Evolutionary conservation across 2,797 vertebrate genomes (phyloP).

Genomic region (Betta splendens): DNA sequence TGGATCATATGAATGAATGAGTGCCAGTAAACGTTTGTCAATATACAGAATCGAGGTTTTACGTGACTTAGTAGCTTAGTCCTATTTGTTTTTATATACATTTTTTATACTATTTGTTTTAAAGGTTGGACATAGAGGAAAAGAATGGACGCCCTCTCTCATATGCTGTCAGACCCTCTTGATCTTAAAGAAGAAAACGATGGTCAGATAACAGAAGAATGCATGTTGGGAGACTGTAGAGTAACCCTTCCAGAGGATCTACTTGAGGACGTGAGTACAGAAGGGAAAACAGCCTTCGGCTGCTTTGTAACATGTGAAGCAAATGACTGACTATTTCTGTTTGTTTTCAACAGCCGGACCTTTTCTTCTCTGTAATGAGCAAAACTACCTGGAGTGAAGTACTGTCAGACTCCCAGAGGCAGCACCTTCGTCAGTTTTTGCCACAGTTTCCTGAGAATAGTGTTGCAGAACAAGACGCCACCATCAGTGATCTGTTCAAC

Average conservation of each 20-base stretch:
- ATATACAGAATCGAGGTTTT: not conserved
- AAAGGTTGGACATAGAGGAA: conserved; percentile 5
- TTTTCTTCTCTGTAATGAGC: conserved; percentile 95
- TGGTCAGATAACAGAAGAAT: conserved; percentile 91
- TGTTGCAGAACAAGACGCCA: conserved; percentile 83
- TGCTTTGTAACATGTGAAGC: not conserved
- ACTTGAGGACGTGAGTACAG: conserved; percentile 90
- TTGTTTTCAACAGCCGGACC: conserved; percentile 85
- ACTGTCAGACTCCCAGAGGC: conserved; percentile 87
- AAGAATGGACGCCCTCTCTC: conserved; percentile 91
- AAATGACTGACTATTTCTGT: not conserved
- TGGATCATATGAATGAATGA: no score
- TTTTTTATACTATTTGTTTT: no score
- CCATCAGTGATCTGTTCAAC: conserved; percentile 85
- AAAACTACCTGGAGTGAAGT: conserved; percentile 92
- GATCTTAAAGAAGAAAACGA: conserved; percentile 85
- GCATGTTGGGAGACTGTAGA: conserved; percentile 88
- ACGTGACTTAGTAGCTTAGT: not conserved
- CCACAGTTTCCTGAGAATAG: conserved; percentile 87
- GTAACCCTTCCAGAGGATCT: conserved; percentile 94
- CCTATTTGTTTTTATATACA: not conserved
- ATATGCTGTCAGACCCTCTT: conserved; percentile 92
- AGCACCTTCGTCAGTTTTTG: conserved; percentile 91
- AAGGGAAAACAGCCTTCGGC: not conserved
- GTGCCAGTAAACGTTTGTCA: not conserved